A percentile compares a stretch with the other conserved stretches of the same genome.
Conservation (phyloP, 2,113 vertebrate genomes). For the Megaptera novaeangliae region DNA sequence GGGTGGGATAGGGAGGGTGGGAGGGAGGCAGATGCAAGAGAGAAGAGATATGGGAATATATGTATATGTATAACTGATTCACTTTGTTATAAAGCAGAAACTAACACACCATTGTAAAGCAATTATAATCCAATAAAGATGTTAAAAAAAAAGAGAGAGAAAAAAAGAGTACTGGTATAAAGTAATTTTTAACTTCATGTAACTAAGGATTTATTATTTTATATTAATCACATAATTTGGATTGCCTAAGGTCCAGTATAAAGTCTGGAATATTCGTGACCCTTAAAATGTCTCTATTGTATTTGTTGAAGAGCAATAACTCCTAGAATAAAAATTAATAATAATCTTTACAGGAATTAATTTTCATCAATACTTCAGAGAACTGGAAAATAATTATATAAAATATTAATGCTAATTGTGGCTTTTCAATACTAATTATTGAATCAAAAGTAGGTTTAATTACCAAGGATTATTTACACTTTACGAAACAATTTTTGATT, state of each 20-base stretch:
- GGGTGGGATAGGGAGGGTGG: too few relatives aligned
- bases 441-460: not conserved
- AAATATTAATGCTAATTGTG: not conserved
- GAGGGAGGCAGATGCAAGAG: too few relatives aligned
- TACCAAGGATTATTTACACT: not conserved
- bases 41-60: too few relatives aligned
- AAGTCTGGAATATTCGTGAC: not conserved
- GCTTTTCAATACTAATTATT: not conserved
- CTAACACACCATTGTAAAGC: too few relatives aligned
- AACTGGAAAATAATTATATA: not conserved
- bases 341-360: not conserved
- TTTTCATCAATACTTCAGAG: not conserved
- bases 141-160: too few relatives aligned
- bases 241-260: not conserved
- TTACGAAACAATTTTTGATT: not conserved
- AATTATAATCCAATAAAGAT: too few relatives aligned
- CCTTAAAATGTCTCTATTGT: not conserved
- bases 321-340: not conserved
- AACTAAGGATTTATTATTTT: not conserved
- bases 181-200: not conserved
- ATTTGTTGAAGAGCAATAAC: not conserved
- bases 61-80: too few relatives aligned
- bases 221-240: not conserved
- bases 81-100: too few relatives aligned
- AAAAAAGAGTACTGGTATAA: not conserved